A percentile compares a stretch with the other conserved stretches of the same genome.
Conservation (phyloP, 2,113 vertebrate genomes). For the Fulica atra region DNA sequence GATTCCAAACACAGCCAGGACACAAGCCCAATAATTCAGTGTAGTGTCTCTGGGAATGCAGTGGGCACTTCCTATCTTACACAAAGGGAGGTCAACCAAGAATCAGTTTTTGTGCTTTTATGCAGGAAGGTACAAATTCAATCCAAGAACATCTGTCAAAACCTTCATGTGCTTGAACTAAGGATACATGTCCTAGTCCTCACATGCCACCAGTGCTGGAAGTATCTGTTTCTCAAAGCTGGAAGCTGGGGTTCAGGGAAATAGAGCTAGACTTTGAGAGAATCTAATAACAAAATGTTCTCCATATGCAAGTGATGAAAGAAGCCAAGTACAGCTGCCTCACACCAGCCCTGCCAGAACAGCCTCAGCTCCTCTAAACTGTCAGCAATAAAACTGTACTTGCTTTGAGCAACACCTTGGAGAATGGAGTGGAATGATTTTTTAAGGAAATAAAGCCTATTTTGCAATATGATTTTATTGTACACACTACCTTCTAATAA, state of each 20-base stretch:
- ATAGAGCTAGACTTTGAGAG: neutral
- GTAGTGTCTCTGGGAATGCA: neutral
- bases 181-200: neutral
- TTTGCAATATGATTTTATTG: constrained; percentile 21
- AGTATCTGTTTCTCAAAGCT: neutral
- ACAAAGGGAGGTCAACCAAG: neutral
- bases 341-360: neutral
- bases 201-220: neutral
- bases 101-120: neutral
- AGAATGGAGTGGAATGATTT: neutral
- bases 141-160: neutral
- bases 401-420: constrained; percentile 40
- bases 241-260: neutral
- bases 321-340: constrained; percentile 20
- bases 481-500: neutral
- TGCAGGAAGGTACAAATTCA: neutral
- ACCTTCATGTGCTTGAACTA: neutral
- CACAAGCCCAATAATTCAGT: neutral
- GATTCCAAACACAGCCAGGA: neutral
- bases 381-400: constrained; percentile 34
- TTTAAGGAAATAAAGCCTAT: constrained; percentile 7
- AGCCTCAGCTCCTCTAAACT: neutral
- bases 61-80: neutral
- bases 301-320: constrained; percentile 16
- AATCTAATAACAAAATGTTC: constrained; percentile 8